Percentiles rank a stretch among this genome's conserved stretches.
phyloP scores from a whole-genome alignment of 1,140 invertebrate species.

The Polypedilum vanderplanki region DNA sequence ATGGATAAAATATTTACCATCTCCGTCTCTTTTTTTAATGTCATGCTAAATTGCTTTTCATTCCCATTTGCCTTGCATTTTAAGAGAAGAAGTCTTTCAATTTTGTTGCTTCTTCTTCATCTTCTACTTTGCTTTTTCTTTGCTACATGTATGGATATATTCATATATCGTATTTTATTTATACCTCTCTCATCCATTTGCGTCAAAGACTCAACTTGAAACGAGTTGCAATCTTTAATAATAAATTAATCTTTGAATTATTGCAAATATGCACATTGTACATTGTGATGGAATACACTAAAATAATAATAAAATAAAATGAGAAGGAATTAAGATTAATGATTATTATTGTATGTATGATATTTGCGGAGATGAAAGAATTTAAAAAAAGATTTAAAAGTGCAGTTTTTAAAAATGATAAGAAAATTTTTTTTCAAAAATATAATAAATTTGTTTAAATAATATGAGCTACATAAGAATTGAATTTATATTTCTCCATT shows the following conservation, averaged over 20 bases:
- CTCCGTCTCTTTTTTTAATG: constrained; percentile 12
- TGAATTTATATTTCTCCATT: too few relatives aligned
- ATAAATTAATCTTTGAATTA: constrained; percentile 15
- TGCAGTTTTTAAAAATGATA: too few relatives aligned
- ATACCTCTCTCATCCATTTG: constrained; percentile 4
- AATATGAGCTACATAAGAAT: too few relatives aligned
- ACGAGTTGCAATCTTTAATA: constrained; percentile 13
- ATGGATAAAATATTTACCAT: constrained; percentile 19
- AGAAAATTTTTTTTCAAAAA: too few relatives aligned
- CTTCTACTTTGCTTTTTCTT: too few relatives aligned
- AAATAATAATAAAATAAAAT: too few relatives aligned
- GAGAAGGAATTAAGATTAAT: too few relatives aligned
- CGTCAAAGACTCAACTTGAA: constrained; percentile 2
- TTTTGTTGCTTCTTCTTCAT: background rate
- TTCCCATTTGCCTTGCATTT: constrained; percentile 16
- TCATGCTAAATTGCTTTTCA: constrained; percentile 18
- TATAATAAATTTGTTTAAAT: too few relatives aligned
- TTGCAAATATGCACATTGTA: background rate
- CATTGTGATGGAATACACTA: constrained; percentile 4
- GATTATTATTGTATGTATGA: too few relatives aligned
- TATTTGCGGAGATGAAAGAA: too few relatives aligned
- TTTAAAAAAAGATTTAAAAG: too few relatives aligned
- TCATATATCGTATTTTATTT: background rate
- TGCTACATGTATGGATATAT: background rate
- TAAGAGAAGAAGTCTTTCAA: background rate